Evolutionary conservation across 2,888 invertebrate species (phyloP), one percentile per base, ranked within the genome.

Genomic region (Parnassius apollo): DNA sequence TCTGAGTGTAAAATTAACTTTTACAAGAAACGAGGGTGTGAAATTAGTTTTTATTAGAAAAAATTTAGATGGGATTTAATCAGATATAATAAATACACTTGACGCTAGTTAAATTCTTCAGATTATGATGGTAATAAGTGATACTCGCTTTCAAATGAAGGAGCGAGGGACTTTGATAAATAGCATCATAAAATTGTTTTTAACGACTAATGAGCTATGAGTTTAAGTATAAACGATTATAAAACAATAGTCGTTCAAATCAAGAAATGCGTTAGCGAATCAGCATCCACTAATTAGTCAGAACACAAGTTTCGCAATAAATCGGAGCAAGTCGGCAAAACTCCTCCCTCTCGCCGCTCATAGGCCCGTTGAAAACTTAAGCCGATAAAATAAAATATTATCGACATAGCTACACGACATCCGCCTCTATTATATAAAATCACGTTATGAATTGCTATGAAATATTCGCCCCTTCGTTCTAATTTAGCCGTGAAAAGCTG

Each of bases 291-390:
- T 91, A 90, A 91, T 91, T 90, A 90, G 86, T 75, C 79, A 76
- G 83, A 86, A 88, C 81, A 85, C 82, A 90, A 91, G 90, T 91
- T 91, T 85, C 76, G 88, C 90, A 85, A 90, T 91, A 91, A 91
- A 91, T 91, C 85, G 78, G 77, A 75, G 75, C 73, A 79, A 84
- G 83, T 81, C 81, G 78, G 11, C 51, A 76, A 83, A 82, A 83
- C 82, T 83, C 78, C 76, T 49, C 77, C 73, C 80, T 75, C 81
- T 86, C 86, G 3, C 12, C 10, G 46, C 46, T 46, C 87, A 85
- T 86, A 88, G 81, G 76, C 69, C 72, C 77, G 72, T 78, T 83
- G 82, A 85, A 85, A 88, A 88, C 85, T 86, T 82, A 85, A 85
- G 83, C 82, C 83, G 88, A 90, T 91, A 88, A 88, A 89, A 89